Percentiles rank a stretch among this genome's conserved stretches.
Conservation (phyloP, 2,888 invertebrate genomes). For the Caenorhabditis imperialis region DNA sequence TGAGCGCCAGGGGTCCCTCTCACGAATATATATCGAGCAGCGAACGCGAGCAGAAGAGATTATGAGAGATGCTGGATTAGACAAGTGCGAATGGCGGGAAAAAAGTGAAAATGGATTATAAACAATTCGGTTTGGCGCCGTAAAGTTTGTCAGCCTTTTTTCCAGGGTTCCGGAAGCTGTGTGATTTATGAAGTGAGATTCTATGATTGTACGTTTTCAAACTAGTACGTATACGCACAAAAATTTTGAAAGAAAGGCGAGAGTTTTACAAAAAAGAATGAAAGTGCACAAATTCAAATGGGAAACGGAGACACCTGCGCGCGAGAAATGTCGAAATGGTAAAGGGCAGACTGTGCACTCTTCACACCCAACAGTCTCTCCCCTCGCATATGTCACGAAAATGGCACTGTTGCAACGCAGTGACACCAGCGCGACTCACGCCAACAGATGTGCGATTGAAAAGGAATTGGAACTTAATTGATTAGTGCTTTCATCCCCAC, state of each 20-base stretch:
- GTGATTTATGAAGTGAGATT: constrained; percentile 13
- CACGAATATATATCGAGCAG: constrained; percentile 21
- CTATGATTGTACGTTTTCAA: no score
- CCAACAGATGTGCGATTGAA: constrained; percentile 15
- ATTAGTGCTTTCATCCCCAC: no score
- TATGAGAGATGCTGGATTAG: constrained; percentile 11
- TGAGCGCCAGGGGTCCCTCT: constrained; percentile 1
- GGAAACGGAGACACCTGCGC: no score
- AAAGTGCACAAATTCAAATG: no score
- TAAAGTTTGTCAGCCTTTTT: constrained; percentile 6
- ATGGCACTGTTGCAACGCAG: constrained; percentile 40
- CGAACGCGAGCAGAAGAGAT: constrained; percentile 36
- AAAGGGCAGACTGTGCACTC: constrained; percentile 12
- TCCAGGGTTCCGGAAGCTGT: background rate
- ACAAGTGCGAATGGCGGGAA: constrained; percentile 17
- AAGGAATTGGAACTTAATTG: no score
- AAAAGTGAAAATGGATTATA: constrained; percentile 32
- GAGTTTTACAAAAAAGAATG: no score
- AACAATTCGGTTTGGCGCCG: constrained; percentile 29
- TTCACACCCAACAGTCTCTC: constrained; percentile 5
- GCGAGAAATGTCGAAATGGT: no score
- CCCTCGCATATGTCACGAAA: constrained; percentile 47
- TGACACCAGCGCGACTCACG: constrained; percentile 13
- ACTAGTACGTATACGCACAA: no score
- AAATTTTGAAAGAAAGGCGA: no score